Percentiles rank a stretch among this genome's conserved stretches.
Evolutionary conservation across 2,888 invertebrate genomes (phyloP).

Genomic region (Timema cristinae): DNA sequence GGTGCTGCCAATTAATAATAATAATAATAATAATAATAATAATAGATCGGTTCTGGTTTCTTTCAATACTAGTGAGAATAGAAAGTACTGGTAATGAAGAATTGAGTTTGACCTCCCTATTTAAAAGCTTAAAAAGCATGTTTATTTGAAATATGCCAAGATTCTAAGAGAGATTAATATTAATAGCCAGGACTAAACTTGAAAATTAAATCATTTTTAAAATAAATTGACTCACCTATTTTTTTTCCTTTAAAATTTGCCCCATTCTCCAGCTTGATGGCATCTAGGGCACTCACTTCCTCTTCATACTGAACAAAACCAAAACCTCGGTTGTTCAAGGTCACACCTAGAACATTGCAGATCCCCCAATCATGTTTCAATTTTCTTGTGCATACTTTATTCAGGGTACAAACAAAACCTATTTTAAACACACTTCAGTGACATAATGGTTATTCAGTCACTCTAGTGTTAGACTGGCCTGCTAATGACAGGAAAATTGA

Average conservation of each 20-base stretch:
- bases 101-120: too few species aligned
- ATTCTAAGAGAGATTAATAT: too few species aligned
- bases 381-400: not conserved
- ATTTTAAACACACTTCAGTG: not conserved
- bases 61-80: too few species aligned
- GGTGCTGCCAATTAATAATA: too few species aligned
- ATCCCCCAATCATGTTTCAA: not conserved
- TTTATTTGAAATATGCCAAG: too few species aligned
- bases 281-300: constrained; percentile 68
- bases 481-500: not conserved
- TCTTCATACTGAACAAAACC: constrained; percentile 83
- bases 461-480: not conserved
- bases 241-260: constrained; percentile 66
- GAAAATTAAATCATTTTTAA: too few species aligned
- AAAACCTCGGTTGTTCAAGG: constrained; percentile 75
- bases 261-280: constrained; percentile 68
- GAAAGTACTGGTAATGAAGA: too few species aligned
- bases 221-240: constrained; percentile 56
- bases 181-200: too few species aligned
- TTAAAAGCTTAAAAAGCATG: too few species aligned
- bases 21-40: too few species aligned
- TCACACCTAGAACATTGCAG: constrained; percentile 49
- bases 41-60: too few species aligned
- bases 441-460: not conserved
- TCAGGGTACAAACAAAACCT: not conserved